A percentile compares a stretch with the other conserved stretches of the same genome.
phyloP scores from a whole-genome alignment of 2,797 vertebrate genomes.

The Myoxocephalus aenaeus region DNA sequence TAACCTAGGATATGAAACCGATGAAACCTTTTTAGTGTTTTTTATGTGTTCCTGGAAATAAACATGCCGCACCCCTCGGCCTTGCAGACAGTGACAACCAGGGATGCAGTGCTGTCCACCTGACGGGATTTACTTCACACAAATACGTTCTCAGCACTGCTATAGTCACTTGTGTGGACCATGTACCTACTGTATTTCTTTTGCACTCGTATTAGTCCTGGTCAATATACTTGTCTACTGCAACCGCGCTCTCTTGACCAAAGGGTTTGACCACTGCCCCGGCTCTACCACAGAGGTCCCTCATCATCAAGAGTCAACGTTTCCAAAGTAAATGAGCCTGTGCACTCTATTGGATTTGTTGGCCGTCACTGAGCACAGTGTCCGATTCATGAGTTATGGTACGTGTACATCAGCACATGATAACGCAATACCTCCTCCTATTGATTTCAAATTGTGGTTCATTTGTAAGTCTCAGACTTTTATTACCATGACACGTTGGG shows the following conservation, averaged over 20 bases:
- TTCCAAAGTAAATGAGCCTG: slow-evolving; percentile 39
- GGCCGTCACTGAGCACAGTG: background rate
- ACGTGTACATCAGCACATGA: slow-evolving; percentile 36
- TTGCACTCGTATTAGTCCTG: slow-evolving; percentile 60
- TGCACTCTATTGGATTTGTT: slow-evolving; percentile 37
- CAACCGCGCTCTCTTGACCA: slow-evolving; percentile 28
- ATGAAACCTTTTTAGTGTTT: background rate
- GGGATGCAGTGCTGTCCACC: slow-evolving; percentile 29
- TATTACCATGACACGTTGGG: slow-evolving; percentile 37
- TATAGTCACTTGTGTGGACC: slow-evolving; percentile 37
- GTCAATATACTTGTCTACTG: slow-evolving; percentile 62
- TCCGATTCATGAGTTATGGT: slow-evolving; percentile 33
- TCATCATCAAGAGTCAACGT: slow-evolving; percentile 33
- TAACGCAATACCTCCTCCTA: slow-evolving; percentile 48
- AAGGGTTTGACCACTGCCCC: slow-evolving; percentile 47
- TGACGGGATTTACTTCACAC: slow-evolving; percentile 40
- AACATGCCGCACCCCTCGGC: background rate
- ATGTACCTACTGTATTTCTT: slow-evolving; percentile 61
- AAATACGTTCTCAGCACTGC: slow-evolving; percentile 40
- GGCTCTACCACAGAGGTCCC: slow-evolving; percentile 43
- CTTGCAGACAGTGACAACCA: slow-evolving; percentile 13
- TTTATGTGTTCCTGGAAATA: background rate
- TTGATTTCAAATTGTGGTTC: slow-evolving; percentile 68
- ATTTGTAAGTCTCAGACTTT: slow-evolving; percentile 50
- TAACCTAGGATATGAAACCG: background rate